Conservation (phyloP, 2,888 invertebrate genomes). For the Cheilosia impressa region DNA sequence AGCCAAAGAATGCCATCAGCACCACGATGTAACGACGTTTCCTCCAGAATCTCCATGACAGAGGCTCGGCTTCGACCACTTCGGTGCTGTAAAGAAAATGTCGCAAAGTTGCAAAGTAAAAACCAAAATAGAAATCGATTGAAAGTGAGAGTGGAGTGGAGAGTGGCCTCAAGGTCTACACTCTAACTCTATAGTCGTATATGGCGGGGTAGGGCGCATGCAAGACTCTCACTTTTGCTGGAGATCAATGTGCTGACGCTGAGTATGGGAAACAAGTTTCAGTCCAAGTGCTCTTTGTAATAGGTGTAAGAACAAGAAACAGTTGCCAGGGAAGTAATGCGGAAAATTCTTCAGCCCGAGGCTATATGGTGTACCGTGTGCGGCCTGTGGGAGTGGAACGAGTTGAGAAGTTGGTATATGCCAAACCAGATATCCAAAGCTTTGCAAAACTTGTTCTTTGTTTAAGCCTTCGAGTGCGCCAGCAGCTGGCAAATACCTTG, state of each 20-base stretch:
- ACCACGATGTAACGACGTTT: slow-evolving; percentile 90
- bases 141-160: slow-evolving; percentile 47
- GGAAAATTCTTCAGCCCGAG: not conserved
- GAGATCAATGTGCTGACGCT: slow-evolving; percentile 59
- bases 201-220: not conserved
- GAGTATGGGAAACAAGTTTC: slow-evolving; percentile 37
- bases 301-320: slow-evolving; percentile 29
- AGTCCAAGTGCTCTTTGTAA: not conserved
- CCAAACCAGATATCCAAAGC: slow-evolving; percentile 8
- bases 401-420: slow-evolving; percentile 23
- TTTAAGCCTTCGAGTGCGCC: not conserved
- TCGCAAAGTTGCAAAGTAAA: not conserved
- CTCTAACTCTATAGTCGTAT: slow-evolving; percentile 37
- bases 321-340: slow-evolving; percentile 33
- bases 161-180: slow-evolving; percentile 45
- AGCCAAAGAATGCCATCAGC: slow-evolving; percentile 91
- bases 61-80: slow-evolving; percentile 81
- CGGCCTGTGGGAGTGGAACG: slow-evolving; percentile 36
- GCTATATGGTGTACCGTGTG: not conserved
- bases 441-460: slow-evolving; percentile 31
- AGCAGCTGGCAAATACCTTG: not conserved
- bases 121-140: slow-evolving; percentile 32
- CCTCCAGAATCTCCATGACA: slow-evolving; percentile 89
- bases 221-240: slow-evolving; percentile 64
- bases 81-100: slow-evolving; percentile 74